A percentile compares a stretch with the other conserved stretches of the same genome.
Evolutionary conservation across 2,797 vertebrate species (phyloP).

Genomic region (Notoglanidium macrostoma): DNA sequence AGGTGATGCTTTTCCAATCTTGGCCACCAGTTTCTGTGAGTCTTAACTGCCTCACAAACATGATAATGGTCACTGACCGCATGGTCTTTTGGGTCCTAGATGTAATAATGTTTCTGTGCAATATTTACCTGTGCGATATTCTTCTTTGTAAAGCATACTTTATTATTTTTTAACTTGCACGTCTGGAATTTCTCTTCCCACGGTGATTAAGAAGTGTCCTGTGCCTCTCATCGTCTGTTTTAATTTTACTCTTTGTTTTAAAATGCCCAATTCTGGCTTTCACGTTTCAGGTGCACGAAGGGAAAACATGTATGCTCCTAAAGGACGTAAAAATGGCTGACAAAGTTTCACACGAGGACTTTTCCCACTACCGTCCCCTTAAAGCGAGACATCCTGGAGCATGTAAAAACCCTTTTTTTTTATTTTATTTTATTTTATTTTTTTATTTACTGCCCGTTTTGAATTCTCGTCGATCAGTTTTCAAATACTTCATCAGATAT

Average conservation of each 20-base stretch:
- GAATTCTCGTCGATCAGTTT: background rate
- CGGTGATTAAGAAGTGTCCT: background rate
- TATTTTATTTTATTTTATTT: no score
- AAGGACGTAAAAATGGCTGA: background rate
- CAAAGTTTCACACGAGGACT: background rate
- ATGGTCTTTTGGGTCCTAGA: background rate
- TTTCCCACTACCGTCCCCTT: background rate
- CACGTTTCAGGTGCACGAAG: background rate
- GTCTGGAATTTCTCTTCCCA: background rate
- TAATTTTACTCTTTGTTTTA: background rate
- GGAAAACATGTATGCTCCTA: background rate
- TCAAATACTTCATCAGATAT: background rate
- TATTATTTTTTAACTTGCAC: background rate
- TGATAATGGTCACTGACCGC: background rate
- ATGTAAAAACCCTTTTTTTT: background rate
- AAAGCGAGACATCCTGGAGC: background rate
- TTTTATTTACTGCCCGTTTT: background rate
- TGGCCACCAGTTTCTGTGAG: background rate
- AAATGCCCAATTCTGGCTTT: no score
- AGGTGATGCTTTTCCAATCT: background rate
- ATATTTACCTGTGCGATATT: background rate
- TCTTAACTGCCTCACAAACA: background rate
- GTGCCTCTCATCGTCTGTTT: background rate
- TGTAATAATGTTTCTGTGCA: background rate
- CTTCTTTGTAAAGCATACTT: no score